Base-by-base conservation (phyloP, 1,140 invertebrate genomes). In the Himalopsyche phryganea region DNA sequence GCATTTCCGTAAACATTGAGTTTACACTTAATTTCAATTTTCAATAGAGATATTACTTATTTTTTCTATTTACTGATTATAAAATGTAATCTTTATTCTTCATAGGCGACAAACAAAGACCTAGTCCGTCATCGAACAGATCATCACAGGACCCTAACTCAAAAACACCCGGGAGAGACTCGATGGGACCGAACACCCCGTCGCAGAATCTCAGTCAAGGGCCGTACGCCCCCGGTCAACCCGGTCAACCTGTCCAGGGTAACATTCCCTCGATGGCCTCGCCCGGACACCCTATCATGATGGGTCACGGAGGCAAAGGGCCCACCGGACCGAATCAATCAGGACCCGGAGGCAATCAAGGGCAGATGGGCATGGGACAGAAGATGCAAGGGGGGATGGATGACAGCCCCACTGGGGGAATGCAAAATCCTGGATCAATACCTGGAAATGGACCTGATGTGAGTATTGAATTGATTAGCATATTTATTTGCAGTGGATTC, bases 61-160 rank as follows among this genome's bases (percentile, higher is more conserved):
- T n/a, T n/a, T n/a, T n/a, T n/a, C n/a, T n/a, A n/a, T n/a, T n/a
- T n/a, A n/a, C n/a, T n/a, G n/a, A n/a, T n/a, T n/a, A n/a, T n/a
- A n/a, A 28, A 28, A 28, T 5, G 9, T 28, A 28, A 28, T 28
- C 14, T 32, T 13, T 23, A 11, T 49, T 32, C 15, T 45, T 63
- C 56, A 13, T 63, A 77, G 76, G 74, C 53, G 76, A 78, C 48
- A 78, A 78, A 63, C 76, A 75, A n/a, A 59, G 76, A 35, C 76
- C 76, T 1, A 76, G 74, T 58, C 76, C 75, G 2, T 71, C 69
- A 50, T 77, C 75, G n/a, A 76, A 75, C 50, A 62, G 76, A 47
- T 76, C 76, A 41, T 71, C 67, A 69, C 73, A 76, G 56, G 74
- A 77, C 42, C 68, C 67, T 20, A 71, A 71, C 11, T 75, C 72